Evolutionary conservation across 2,113 vertebrate species (phyloP), one percentile per base, ranked within the genome.

Genomic region (Dipodomys spectabilis): DNA sequence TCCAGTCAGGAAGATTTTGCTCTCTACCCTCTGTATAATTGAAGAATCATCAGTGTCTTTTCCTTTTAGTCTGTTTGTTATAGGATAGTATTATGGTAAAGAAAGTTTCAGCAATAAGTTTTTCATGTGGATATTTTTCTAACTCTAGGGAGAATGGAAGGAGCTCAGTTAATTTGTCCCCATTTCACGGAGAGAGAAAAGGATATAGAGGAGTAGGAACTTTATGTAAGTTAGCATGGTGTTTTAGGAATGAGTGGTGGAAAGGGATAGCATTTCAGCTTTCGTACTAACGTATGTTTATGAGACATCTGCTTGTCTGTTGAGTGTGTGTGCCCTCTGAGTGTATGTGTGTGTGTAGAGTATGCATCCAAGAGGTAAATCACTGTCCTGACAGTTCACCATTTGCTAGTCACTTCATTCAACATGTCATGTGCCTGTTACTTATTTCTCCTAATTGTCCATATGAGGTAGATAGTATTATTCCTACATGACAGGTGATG

Each of bases 41-140:
- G 0, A 67, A 62, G 92, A 79, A 13, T 77, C 6, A 73, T 65
- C 27, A 83, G 49, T 92, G 0, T 79, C 22, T 81, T 67, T 91
- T 79, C 83, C 62, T 95, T 78, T 39, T 90, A 2, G 32, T 85
- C 27, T 57, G 53, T 57, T 57, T 65, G 16, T 67, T 78, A 79
- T 87, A 62, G 16, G 44, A 77, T 89, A 95, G 85, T 71, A 12
- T 35, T 71, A 12, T 71, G 22, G 71, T 84, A 85, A 0, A 83
- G 62, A 22, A 84, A 80, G 45, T 73, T 93, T 93, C 62, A 73
- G 87, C 32, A 85, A 2, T 77, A 65, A 19, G 10, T 73, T 81
- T 94, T 92, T 64, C 5, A 30, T 32, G 11, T 86, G 27, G 25
- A 44, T 94, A 19, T 95, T 90, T 93, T 92, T 94, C 32, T 92